These are phyloP conservation scores for Falco novaeseelandiae DNA, from an alignment of 2,797 vertebrate species.

Conservation along the genomic window DNA sequence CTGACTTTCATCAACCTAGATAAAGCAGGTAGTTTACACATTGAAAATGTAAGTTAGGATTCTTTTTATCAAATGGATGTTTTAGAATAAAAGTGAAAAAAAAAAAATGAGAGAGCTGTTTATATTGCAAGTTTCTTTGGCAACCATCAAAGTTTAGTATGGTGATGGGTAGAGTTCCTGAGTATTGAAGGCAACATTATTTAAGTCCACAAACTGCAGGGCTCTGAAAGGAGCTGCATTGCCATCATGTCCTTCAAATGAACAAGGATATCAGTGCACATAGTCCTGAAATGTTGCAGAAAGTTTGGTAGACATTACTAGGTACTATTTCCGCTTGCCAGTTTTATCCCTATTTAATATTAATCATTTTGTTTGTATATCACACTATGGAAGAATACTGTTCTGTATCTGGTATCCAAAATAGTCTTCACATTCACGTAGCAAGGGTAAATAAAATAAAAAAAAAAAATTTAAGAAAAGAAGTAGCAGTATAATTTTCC, in stretches of 20 bases:
- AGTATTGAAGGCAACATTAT: not conserved
- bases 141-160: not conserved
- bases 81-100: not conserved
- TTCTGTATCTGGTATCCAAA: not conserved
- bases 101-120: not conserved
- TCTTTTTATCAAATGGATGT: not conserved
- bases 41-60: not conserved
- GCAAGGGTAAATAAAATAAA: not conserved
- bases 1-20: not conserved
- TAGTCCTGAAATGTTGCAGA: not conserved
- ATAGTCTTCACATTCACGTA: not conserved
- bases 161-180: not conserved
- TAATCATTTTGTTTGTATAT: not conserved
- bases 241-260: not conserved
- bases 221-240: not conserved
- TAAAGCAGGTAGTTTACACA: not conserved
- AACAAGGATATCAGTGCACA: not conserved
- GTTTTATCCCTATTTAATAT: not conserved
- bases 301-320: not conserved
- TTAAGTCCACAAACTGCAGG: not conserved
- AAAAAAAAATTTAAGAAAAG: fast-evolving
- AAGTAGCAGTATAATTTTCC: fast-evolving
- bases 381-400: not conserved
- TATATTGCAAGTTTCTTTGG: not conserved
- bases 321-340: not conserved